Conservation (phyloP, 2,113 vertebrate species). For the Crotalus helleri region DNA sequence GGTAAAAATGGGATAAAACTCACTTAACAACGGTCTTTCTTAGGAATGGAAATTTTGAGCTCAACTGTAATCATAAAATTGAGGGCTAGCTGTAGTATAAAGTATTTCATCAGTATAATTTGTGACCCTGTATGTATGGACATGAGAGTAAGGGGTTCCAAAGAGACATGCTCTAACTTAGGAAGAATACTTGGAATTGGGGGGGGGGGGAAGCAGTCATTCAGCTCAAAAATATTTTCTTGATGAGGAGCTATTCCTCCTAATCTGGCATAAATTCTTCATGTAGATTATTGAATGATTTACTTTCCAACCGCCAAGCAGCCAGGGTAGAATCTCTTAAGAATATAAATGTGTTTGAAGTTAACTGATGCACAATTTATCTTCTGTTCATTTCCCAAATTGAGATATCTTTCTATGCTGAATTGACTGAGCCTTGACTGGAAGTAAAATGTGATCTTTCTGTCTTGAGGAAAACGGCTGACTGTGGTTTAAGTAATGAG, state of each 20-base stretch:
- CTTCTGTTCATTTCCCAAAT: not conserved
- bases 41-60: not conserved
- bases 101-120: not conserved
- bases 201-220: not conserved
- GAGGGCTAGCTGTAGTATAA: not conserved
- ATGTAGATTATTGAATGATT: slow-evolving; percentile 2
- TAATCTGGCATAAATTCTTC: not conserved
- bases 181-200: not conserved
- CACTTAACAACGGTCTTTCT: not conserved
- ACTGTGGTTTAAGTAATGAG: not conserved
- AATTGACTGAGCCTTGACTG: not conserved
- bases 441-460: not conserved
- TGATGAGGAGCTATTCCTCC: not conserved
- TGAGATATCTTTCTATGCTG: not conserved
- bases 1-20: not conserved
- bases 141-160: not conserved
- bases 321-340: not conserved
- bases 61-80: not conserved
- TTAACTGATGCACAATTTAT: not conserved
- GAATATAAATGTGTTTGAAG: slow-evolving; percentile 3
- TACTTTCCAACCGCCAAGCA: not conserved
- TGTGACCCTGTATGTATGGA: not conserved
- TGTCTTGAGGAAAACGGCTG: not conserved
- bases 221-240: not conserved
- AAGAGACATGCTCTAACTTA: not conserved